Evolutionary conservation across 2,888 invertebrate species (phyloP).

Genomic region (Allacma fusca): DNA sequence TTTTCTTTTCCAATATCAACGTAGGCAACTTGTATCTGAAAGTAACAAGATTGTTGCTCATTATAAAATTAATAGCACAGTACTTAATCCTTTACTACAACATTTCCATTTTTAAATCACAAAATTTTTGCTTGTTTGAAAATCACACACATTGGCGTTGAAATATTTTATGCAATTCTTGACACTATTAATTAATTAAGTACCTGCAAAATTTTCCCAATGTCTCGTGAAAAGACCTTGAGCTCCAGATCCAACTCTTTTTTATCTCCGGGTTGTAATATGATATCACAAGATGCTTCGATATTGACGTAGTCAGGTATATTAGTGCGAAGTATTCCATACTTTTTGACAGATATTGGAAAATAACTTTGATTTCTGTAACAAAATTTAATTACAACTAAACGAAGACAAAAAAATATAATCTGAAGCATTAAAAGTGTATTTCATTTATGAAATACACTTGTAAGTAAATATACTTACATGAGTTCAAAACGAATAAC

Average conservation of each 20-base stretch:
- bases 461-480: slow-evolving; percentile 36
- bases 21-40: slow-evolving; percentile 56
- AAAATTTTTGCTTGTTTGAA: no score
- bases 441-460: not conserved
- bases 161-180: no score
- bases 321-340: slow-evolving; percentile 51
- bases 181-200: no score
- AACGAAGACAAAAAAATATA: not conserved
- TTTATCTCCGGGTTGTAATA: slow-evolving; percentile 48
- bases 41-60: no score
- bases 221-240: slow-evolving; percentile 49
- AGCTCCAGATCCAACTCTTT: slow-evolving; percentile 48
- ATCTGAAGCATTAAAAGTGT: not conserved
- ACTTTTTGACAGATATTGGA: slow-evolving; percentile 50
- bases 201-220: slow-evolving; percentile 57
- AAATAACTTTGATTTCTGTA: slow-evolving; percentile 52
- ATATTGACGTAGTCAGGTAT: slow-evolving; percentile 55
- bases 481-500: slow-evolving; percentile 47
- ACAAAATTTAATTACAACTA: no score
- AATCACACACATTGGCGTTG: no score
- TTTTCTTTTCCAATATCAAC: slow-evolving; percentile 58
- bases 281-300: slow-evolving; percentile 24
- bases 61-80: no score
- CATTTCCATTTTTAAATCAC: no score
- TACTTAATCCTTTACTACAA: no score